Evolutionary conservation across 1,140 invertebrate genomes (phyloP).

Genomic region (Microplitis demolitor): DNA sequence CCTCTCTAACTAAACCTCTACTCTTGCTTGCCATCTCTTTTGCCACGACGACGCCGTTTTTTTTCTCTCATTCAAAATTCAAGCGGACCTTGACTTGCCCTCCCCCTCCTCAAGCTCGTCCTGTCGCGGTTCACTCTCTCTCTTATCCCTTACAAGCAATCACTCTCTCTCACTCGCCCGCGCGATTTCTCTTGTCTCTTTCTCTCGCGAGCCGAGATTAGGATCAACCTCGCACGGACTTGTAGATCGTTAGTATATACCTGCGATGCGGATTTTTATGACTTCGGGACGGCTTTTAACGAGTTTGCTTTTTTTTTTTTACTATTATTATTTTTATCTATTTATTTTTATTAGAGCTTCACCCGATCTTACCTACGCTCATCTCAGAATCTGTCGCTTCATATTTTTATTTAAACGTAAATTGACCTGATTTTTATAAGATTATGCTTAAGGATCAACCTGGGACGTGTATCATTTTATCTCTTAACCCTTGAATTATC

Average conservation of each 20-base stretch:
- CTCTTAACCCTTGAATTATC: too few species aligned
- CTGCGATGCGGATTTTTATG: constrained; percentile 31
- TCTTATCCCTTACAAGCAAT: not conserved
- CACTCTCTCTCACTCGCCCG: not conserved
- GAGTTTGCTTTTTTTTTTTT: constrained; percentile 22
- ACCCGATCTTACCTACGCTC: not conserved
- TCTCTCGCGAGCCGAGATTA: constrained; percentile 23
- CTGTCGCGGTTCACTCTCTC: not conserved
- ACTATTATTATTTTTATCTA: not conserved
- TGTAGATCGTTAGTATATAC: constrained; percentile 32
- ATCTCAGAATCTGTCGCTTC: too few species aligned
- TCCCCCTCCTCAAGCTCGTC: not conserved
- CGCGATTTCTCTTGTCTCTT: not conserved
- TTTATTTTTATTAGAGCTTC: not conserved
- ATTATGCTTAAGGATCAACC: too few species aligned
- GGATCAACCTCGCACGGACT: constrained; percentile 29
- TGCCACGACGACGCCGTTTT: not conserved
- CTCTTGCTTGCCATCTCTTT: not conserved
- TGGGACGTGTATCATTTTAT: too few species aligned
- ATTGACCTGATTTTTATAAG: too few species aligned
- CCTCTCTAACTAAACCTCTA: too few species aligned
- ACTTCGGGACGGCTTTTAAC: constrained; percentile 30
- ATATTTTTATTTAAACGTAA: too few species aligned
- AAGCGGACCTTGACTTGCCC: constrained; percentile 15
- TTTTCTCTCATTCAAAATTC: constrained; percentile 22